Percentiles rank a stretch among this genome's conserved stretches.
Evolutionary conservation across 2,113 vertebrate genomes (phyloP).

Genomic region (Varanus salvator): DNA sequence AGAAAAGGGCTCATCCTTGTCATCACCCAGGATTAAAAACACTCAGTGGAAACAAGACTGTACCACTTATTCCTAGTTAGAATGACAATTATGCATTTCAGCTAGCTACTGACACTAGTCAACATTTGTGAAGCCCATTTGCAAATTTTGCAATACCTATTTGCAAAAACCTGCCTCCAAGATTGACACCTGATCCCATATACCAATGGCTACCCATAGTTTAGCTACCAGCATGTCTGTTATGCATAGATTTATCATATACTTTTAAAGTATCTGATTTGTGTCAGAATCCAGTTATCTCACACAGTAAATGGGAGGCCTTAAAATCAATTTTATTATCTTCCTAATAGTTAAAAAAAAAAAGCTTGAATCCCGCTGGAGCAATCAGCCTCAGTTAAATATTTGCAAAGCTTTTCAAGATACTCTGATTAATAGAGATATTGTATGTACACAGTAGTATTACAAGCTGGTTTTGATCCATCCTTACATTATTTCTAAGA

Average conservation of each 20-base stretch:
- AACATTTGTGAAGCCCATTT: neutral
- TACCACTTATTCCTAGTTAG: neutral
- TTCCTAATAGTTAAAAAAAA: conserved; percentile 32
- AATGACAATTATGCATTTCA: neutral
- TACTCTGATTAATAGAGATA: conserved; percentile 47
- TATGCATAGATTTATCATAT: neutral
- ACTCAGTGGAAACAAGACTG: too few relatives aligned
- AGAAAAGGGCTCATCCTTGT: neutral
- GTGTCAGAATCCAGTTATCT: neutral
- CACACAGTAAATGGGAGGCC: conserved; percentile 12
- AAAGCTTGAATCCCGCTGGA: neutral
- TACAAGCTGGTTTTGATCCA: conserved; percentile 49
- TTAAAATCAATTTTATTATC: neutral
- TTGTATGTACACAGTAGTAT: conserved; percentile 7
- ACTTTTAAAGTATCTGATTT: neutral
- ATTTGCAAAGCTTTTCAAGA: conserved; percentile 41
- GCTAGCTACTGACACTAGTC: neutral
- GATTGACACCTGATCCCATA: neutral
- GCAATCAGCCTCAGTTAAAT: conserved; percentile 31
- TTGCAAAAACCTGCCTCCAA: neutral
- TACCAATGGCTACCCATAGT: neutral
- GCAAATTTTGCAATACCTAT: neutral
- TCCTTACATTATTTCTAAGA: conserved; percentile 35
- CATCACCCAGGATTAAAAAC: neutral
- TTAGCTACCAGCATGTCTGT: neutral